phyloP scores from a whole-genome alignment of 2,113 vertebrate genomes.

The Amphiprion percula region DNA sequence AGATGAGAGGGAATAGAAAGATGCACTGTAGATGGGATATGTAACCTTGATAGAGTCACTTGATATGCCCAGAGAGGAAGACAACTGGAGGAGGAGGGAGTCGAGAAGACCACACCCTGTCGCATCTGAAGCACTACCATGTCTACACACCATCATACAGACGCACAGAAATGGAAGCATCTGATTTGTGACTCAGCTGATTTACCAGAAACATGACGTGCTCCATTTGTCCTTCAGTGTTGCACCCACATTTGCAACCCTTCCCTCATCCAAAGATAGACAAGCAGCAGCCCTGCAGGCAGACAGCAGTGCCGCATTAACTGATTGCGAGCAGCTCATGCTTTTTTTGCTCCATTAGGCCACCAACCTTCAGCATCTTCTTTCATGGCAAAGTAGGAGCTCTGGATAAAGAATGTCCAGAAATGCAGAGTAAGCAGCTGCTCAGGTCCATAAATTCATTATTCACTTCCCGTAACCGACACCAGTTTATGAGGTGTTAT shows the following conservation, averaged over 20 bases:
- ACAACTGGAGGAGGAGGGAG: conserved; percentile 15
- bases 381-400: conserved; percentile 3
- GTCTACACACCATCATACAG: background rate
- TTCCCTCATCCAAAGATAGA: background rate
- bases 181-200: conserved; percentile 39
- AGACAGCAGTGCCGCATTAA: conserved; percentile 36
- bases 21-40: conserved; percentile 17
- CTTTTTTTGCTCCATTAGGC: conserved; percentile 21
- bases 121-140: background rate
- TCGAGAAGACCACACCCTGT: conserved; percentile 53
- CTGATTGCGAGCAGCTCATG: conserved; percentile 29
- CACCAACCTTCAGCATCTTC: conserved; percentile 2
- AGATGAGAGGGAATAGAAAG: conserved; percentile 4
- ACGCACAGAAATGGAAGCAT: conserved; percentile 3
- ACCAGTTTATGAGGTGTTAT: conserved; percentile 22
- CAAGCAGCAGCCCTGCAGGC: conserved; percentile 1
- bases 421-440: conserved; percentile 37
- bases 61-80: conserved; percentile 41
- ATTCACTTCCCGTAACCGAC: conserved; percentile 27
- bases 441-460: background rate
- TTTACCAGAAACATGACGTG: conserved; percentile 19
- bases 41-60: conserved; percentile 55
- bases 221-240: conserved; percentile 24
- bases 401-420: conserved; percentile 11
- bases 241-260: conserved; percentile 4